phyloP scores from a whole-genome alignment of 2,888 invertebrate genomes.

The Spialia ferax region DNA sequence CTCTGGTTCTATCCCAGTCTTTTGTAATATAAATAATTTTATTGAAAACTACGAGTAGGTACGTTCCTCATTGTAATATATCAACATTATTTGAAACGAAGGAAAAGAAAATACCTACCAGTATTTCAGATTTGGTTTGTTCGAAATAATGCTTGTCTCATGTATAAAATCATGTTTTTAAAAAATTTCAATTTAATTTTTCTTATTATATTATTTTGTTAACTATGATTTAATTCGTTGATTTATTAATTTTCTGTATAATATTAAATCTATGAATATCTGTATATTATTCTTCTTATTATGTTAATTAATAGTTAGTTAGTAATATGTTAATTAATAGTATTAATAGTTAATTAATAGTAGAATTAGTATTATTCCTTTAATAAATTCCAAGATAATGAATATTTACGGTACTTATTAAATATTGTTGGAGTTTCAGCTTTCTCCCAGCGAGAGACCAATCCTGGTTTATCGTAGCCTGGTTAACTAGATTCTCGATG shows the following conservation, averaged over 20 bases:
- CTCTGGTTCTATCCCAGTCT: constrained; percentile 46
- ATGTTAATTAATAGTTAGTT: no score
- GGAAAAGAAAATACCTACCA: no score
- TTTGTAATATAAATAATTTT: constrained; percentile 48
- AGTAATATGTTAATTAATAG: no score
- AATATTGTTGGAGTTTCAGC: constrained; percentile 14
- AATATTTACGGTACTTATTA: constrained; percentile 4
- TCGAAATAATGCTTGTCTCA: no score
- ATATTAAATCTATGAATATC: no score
- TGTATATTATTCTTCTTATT: no score
- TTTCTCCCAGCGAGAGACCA: constrained; percentile 15
- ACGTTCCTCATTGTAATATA: background rate
- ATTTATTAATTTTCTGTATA: no score
- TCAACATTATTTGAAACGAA: no score
- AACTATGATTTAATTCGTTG: no score
- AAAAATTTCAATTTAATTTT: background rate
- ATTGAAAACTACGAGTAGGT: constrained; percentile 39
- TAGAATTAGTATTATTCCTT: background rate
- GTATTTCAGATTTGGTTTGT: no score
- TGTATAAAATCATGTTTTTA: no score
- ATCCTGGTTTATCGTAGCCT: background rate
- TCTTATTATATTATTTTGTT: no score
- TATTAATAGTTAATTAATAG: background rate
- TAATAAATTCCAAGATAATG: constrained; percentile 3
- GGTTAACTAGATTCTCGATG: constrained; percentile 11